phyloP scores from a whole-genome alignment of 2,888 invertebrate species.

The Crossocerus cetratus region DNA sequence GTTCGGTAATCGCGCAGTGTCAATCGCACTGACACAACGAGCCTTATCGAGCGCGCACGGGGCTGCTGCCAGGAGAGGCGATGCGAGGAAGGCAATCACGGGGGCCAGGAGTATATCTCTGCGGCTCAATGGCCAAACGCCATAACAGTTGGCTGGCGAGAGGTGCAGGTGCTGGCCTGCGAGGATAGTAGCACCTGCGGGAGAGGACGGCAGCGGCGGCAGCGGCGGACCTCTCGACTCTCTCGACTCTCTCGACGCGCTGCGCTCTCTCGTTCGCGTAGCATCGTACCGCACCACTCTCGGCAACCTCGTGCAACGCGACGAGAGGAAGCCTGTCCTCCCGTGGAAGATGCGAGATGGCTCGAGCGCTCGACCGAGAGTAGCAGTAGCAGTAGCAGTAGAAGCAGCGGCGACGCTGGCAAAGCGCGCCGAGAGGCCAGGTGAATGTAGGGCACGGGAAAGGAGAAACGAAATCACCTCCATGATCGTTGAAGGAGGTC shows the following conservation, averaged over 20 bases:
- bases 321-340: background rate
- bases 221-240: too few relatives aligned
- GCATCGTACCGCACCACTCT: background rate
- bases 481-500: constrained; percentile 74
- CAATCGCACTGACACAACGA: too few relatives aligned
- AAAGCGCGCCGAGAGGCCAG: constrained; percentile 6
- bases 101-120: constrained; percentile 26
- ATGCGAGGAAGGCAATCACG: constrained; percentile 3
- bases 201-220: background rate
- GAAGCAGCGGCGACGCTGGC: background rate
- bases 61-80: too few relatives aligned
- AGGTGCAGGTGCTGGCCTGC: constrained; percentile 55
- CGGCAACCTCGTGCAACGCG: constrained; percentile 2
- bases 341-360: background rate
- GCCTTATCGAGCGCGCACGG: too few relatives aligned
- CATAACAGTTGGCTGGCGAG: constrained; percentile 55
- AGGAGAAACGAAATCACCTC: constrained; percentile 70
- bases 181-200: constrained; percentile 47
- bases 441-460: constrained; percentile 56
- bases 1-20: constrained; percentile 20
- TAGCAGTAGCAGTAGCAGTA: background rate
- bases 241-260: too few relatives aligned
- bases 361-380: background rate
- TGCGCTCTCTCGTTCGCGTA: background rate
- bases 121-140: constrained; percentile 54